Conservation (phyloP, 1,140 invertebrate species). For the Sminthurinus signatus region DNA sequence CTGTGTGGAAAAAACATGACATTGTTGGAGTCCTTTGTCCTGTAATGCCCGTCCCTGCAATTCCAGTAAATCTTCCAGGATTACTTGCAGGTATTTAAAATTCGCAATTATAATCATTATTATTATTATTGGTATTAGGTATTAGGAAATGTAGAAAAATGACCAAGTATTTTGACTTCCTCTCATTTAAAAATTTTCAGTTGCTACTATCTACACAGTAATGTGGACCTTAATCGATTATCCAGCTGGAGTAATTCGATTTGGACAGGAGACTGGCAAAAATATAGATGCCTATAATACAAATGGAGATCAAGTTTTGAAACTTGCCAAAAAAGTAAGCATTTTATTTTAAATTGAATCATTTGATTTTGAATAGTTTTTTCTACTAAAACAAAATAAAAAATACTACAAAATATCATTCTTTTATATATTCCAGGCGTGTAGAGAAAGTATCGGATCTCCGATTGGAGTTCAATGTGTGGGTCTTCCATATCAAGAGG, state of each 20-base stretch:
- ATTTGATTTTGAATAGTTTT: conserved; percentile 1
- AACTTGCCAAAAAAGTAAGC: conserved; percentile 11
- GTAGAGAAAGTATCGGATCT: conserved; percentile 41
- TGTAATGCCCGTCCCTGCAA: conserved; percentile 34
- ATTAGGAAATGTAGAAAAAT: too few species aligned
- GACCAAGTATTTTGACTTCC: neutral
- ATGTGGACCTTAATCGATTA: conserved; percentile 22
- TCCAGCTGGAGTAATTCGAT: neutral
- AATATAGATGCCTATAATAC: conserved; percentile 6
- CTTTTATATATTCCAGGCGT: conserved; percentile 18
- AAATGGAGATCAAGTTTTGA: conserved; percentile 3
- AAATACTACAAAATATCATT: neutral
- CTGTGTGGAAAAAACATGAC: conserved; percentile 24
- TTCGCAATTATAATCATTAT: too few species aligned
- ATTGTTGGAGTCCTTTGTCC: conserved; percentile 33
- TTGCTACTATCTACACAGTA: conserved; percentile 15
- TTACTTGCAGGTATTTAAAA: conserved; percentile 29
- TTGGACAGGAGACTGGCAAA: conserved; percentile 11
- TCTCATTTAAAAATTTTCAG: neutral
- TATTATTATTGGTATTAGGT: too few species aligned
- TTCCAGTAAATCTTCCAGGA: conserved; percentile 25
- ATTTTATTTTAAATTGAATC: neutral
- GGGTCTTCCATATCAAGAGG: conserved; percentile 46
- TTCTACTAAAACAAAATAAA: neutral
- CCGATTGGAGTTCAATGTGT: conserved; percentile 47